phyloP scores from a whole-genome alignment of 2,113 vertebrate species.

The Notothenia rossii region DNA sequence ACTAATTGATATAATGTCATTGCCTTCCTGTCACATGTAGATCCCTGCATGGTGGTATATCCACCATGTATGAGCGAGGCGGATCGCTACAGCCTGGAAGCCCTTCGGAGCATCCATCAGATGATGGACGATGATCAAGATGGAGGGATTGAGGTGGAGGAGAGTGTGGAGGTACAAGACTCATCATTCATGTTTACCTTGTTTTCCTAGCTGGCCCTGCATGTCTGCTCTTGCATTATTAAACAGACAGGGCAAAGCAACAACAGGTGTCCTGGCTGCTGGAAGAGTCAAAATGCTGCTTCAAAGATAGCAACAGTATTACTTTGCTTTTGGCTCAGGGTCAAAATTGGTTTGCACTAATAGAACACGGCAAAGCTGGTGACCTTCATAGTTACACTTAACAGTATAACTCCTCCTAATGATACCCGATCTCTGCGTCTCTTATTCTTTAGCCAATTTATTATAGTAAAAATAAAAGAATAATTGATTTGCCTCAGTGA shows the following conservation, averaged over 20 bases:
- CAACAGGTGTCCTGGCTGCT: conserved; percentile 69
- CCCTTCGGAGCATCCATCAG: conserved; percentile 93
- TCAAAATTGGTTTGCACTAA: conserved; percentile 65
- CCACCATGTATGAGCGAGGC: conserved; percentile 94
- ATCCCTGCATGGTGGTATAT: conserved; percentile 88
- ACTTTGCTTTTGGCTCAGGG: conserved; percentile 66
- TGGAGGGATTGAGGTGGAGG: conserved; percentile 96
- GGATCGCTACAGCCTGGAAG: conserved; percentile 93
- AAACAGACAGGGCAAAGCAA: conserved; percentile 26
- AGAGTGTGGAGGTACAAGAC: conserved; percentile 93
- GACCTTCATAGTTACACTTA: conserved; percentile 55
- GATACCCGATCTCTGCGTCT: background rate
- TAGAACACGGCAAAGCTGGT: conserved; percentile 45
- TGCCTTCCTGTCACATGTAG: conserved; percentile 70
- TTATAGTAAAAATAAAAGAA: background rate
- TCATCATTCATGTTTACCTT: conserved; percentile 2
- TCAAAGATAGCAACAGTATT: conserved; percentile 73
- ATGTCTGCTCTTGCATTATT: conserved; percentile 7
- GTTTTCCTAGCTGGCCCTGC: background rate
- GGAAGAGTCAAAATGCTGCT: conserved; percentile 62
- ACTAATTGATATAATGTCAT: background rate
- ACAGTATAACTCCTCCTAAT: conserved; percentile 12
- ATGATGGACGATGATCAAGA: conserved; percentile 98
- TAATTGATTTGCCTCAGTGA: background rate
- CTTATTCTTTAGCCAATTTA: background rate